Evolutionary conservation across 2,797 vertebrate genomes (phyloP).

Genomic region (Parauchenoglanis ngamensis): DNA sequence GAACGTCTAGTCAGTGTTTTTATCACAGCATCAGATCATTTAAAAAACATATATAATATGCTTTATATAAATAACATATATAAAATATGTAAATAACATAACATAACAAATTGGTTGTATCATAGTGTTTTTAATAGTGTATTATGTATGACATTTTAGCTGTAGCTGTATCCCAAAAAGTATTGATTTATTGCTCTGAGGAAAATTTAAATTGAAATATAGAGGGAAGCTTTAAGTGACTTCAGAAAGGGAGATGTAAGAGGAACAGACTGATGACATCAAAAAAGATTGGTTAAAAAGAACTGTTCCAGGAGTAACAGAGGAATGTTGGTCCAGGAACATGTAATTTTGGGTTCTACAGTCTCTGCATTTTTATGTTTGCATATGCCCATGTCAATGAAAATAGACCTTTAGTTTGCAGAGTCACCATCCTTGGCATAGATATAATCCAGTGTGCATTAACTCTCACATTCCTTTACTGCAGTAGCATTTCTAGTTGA

Average conservation of each 20-base stretch:
- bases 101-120: background rate
- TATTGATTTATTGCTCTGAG: background rate
- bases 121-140: background rate
- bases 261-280: constrained; percentile 17
- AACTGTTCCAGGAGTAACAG: background rate
- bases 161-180: background rate
- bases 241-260: background rate
- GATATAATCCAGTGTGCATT: background rate
- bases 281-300: background rate
- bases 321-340: background rate
- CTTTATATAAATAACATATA: background rate
- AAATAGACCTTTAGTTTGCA: background rate
- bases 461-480: background rate
- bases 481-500: background rate
- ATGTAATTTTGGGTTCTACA: constrained; percentile 31
- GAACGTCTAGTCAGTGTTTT: background rate
- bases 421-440: background rate
- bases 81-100: background rate
- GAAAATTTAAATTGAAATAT: background rate
- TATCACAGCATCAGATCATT: background rate
- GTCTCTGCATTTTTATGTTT: background rate
- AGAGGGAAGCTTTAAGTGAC: background rate
- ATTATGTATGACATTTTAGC: background rate
- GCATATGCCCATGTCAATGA: constrained; percentile 4
- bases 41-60: background rate